Conservation (phyloP, 1,140 invertebrate species). For the Dolichoris vasculosae region DNA sequence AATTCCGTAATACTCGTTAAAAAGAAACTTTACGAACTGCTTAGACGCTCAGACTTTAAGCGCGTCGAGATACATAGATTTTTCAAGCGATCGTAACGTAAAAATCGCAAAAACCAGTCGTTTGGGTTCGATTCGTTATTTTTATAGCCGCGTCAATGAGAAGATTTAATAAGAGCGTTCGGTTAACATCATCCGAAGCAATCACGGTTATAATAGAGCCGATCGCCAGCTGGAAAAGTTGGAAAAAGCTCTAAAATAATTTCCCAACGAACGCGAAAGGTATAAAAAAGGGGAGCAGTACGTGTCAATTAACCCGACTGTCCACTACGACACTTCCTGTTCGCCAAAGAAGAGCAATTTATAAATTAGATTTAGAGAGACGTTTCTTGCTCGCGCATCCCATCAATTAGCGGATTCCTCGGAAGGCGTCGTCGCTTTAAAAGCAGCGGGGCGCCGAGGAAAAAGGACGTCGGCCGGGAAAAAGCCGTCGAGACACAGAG, state of each 20-base stretch:
- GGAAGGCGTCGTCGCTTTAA: slow-evolving; percentile 34
- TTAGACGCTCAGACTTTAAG: not conserved
- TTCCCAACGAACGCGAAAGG: not conserved
- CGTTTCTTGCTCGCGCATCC: slow-evolving; percentile 7
- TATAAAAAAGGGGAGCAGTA: not conserved
- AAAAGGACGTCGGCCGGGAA: slow-evolving; percentile 28
- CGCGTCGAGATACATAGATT: not conserved
- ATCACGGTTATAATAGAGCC: not conserved
- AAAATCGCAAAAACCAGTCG: not conserved
- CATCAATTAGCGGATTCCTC: slow-evolving; percentile 45
- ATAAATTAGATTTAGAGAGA: slow-evolving; percentile 48
- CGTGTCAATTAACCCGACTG: slow-evolving; percentile 38
- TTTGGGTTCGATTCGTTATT: not conserved
- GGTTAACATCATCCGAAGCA: not conserved
- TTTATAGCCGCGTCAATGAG: not conserved
- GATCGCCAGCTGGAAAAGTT: not conserved
- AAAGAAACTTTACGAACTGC: not conserved
- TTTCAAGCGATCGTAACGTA: not conserved
- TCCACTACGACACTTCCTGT: slow-evolving; percentile 26
- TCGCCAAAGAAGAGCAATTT: slow-evolving; percentile 21
- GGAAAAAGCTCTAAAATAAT: not conserved
- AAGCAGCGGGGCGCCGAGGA: not conserved
- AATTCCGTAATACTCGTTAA: not conserved
- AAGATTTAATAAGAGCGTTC: not conserved
- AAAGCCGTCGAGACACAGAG: slow-evolving; percentile 59